Evolutionary conservation across 2,888 invertebrate genomes (phyloP).

Genomic region (Stegana nigrithorax): DNA sequence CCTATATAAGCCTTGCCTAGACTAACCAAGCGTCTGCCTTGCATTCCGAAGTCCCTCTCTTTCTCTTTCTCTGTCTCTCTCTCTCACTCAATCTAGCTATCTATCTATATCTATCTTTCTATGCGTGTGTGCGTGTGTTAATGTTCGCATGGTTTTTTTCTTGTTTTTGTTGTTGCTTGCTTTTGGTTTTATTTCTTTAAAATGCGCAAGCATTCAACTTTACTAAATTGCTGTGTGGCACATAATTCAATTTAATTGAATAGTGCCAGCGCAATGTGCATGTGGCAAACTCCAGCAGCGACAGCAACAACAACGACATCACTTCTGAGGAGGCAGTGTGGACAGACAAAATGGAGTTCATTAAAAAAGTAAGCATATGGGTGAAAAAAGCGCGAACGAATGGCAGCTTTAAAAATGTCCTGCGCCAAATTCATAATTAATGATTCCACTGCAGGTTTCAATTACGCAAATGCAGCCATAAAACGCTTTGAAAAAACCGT

Average conservation of each 20-base stretch:
- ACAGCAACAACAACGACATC: background rate
- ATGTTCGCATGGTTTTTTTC: background rate
- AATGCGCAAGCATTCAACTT: background rate
- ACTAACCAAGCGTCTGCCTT: too few relatives aligned
- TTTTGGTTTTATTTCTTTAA: background rate
- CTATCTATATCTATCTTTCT: background rate
- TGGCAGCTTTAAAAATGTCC: background rate
- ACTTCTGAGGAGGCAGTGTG: too few relatives aligned
- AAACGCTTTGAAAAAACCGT: too few relatives aligned
- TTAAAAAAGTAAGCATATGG: background rate
- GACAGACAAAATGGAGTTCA: conserved; percentile 5
- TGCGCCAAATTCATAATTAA: conserved; percentile 4
- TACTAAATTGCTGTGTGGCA: conserved; percentile 4
- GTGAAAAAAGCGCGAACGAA: background rate
- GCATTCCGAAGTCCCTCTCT: too few relatives aligned
- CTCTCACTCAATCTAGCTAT: background rate
- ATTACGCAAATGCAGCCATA: conserved; percentile 2
- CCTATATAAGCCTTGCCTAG: too few relatives aligned
- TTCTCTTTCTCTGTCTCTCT: too few relatives aligned
- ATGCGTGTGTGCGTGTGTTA: background rate
- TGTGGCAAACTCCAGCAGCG: background rate
- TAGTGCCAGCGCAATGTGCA: background rate
- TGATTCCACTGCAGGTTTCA: conserved; percentile 2
- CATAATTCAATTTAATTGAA: conserved; percentile 7
- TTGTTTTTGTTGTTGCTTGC: background rate